Percentiles rank a stretch among this genome's conserved stretches.
These are phyloP conservation scores for Hippoglossus hippoglossus DNA, from an alignment of 2,797 vertebrate species.

Conservation along the genomic window DNA sequence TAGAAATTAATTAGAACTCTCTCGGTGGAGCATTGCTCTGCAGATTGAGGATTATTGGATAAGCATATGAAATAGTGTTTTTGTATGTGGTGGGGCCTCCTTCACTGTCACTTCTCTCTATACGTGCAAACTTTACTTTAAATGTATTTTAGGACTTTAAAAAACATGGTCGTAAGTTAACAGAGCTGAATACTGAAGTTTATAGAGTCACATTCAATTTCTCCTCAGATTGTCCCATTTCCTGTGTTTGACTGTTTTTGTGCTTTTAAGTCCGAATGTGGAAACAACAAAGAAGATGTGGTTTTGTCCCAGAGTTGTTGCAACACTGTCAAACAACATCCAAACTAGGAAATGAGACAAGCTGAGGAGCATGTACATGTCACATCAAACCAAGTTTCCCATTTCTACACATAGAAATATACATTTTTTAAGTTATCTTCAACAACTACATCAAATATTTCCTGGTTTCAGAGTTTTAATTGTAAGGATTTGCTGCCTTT, in stretches of 20 bases:
- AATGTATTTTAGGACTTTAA: neutral
- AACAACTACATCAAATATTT: too few relatives aligned
- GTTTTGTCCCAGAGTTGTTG: neutral
- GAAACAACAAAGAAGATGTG: neutral
- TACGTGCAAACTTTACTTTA: constrained; percentile 19
- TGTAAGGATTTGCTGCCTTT: neutral
- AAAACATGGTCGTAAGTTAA: neutral
- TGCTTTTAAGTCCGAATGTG: neutral
- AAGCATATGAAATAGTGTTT: constrained; percentile 58
- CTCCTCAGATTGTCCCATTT: neutral
- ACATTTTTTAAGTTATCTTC: too few relatives aligned
- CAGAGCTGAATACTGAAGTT: neutral
- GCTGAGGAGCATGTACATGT: neutral
- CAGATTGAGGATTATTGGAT: constrained; percentile 73
- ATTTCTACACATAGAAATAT: neutral
- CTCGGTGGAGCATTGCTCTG: constrained; percentile 56
- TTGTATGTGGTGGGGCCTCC: constrained; percentile 19
- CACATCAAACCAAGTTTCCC: too few relatives aligned
- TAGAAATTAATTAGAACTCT: constrained; percentile 75
- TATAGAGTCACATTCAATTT: neutral
- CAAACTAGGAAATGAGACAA: neutral
- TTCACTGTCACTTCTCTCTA: neutral
- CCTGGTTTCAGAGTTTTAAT: neutral
- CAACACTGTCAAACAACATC: neutral
- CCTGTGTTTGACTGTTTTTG: neutral